Evolutionary conservation across 2,113 vertebrate genomes (phyloP).

Genomic region (Indri indri): DNA sequence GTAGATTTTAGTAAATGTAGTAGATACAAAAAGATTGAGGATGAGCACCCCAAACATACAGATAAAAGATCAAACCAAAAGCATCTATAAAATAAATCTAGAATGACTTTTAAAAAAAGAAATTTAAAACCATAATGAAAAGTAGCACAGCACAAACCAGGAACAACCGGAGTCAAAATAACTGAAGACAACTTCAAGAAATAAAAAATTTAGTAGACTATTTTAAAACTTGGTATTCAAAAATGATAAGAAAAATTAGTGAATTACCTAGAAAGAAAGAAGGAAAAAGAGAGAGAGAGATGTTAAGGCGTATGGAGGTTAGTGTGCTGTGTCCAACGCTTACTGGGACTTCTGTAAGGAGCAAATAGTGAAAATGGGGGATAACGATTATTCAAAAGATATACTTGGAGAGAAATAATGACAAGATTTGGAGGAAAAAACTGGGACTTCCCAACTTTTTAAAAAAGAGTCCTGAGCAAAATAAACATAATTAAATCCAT

Average conservation of each 20-base stretch:
- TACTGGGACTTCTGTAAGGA: not conserved
- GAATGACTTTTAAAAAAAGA: not conserved
- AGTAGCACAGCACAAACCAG: not conserved
- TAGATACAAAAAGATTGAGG: not conserved
- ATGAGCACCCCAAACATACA: not conserved
- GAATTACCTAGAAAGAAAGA: not conserved
- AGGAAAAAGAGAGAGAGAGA: not conserved
- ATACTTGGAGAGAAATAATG: not conserved
- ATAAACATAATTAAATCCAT: conserved; percentile 31
- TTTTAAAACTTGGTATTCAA: not conserved
- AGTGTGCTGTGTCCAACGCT: accelerated
- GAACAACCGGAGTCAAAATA: not conserved
- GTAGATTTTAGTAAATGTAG: not conserved
- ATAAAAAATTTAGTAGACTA: not conserved
- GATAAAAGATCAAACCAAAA: not conserved
- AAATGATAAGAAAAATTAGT: not conserved
- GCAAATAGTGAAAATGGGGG: not conserved
- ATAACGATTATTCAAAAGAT: not conserved
- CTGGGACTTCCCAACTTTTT: not conserved
- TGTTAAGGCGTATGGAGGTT: too few relatives aligned
- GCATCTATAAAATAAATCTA: not conserved
- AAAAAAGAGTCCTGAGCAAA: not conserved
- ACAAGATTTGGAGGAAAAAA: not conserved
- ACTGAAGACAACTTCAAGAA: not conserved
- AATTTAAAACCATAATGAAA: not conserved